Evolutionary conservation across 2,113 vertebrate species (phyloP).

Genomic region (Podarcis muralis): DNA sequence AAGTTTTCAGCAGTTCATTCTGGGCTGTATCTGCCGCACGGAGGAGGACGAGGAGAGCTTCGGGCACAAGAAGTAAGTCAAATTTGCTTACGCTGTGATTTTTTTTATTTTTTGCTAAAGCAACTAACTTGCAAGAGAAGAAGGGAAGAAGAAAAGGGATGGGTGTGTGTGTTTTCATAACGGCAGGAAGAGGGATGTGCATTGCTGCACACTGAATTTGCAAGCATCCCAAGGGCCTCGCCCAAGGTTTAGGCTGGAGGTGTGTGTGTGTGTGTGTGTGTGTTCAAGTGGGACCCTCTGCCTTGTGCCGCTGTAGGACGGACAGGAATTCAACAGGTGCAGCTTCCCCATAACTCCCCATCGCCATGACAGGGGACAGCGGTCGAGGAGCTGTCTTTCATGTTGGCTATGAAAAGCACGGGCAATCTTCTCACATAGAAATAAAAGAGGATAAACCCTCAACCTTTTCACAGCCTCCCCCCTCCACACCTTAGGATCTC

Average conservation of each 20-base stretch:
- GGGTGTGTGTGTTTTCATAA: not conserved
- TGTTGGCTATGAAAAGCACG: too few relatives aligned
- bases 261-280: not conserved
- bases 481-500: not conserved
- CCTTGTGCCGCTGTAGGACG: not conserved
- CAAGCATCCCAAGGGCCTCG: not conserved
- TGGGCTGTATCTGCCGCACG: not conserved
- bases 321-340: conserved; percentile 1
- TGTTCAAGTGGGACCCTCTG: not conserved
- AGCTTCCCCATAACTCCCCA: too few relatives aligned
- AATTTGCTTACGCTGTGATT: not conserved
- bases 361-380: not conserved
- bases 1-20: not conserved
- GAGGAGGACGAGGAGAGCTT: not conserved
- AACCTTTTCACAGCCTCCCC: not conserved
- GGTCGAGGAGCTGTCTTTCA: not conserved
- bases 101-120: not conserved
- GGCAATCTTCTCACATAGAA: not conserved
- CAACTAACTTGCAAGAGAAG: too few relatives aligned
- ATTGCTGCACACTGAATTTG: not conserved
- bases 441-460: not conserved
- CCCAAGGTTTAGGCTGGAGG: not conserved
- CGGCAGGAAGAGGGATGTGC: not conserved
- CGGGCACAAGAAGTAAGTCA: not conserved
- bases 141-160: too few relatives aligned